Evolutionary conservation across 2,888 invertebrate species (phyloP).

Genomic region (Invenusta paracnida): DNA sequence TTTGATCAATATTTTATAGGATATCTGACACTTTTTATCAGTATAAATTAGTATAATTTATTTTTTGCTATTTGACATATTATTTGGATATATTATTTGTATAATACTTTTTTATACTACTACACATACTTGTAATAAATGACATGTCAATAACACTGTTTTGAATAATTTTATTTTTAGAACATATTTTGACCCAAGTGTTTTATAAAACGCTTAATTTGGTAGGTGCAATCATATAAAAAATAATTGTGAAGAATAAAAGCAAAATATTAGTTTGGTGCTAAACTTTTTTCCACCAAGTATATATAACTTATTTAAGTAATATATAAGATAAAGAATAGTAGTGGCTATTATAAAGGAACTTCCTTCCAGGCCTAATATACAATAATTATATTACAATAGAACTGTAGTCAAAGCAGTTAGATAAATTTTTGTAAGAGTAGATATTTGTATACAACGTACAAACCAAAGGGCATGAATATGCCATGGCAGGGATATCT

Average conservation of each 20-base stretch:
- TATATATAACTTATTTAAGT: too few relatives aligned
- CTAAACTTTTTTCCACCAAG: conserved; percentile 13
- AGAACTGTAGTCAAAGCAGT: too few relatives aligned
- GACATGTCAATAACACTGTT: conserved; percentile 29
- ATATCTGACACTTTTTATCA: background rate
- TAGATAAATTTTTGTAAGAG: too few relatives aligned
- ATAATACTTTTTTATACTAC: conserved; percentile 5
- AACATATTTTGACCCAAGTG: background rate
- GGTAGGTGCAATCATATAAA: background rate
- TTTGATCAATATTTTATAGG: conserved; percentile 10
- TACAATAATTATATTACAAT: too few relatives aligned
- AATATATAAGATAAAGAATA: too few relatives aligned
- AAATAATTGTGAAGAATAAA: conserved; percentile 13
- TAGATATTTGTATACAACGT: too few relatives aligned
- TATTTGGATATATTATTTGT: background rate
- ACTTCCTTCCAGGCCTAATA: too few relatives aligned
- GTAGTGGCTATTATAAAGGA: too few relatives aligned
- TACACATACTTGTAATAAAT: conserved; percentile 17
- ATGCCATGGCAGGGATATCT: too few relatives aligned
- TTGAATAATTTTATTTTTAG: conserved; percentile 19
- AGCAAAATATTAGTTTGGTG: conserved; percentile 23
- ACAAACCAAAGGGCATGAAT: too few relatives aligned
- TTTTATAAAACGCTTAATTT: background rate
- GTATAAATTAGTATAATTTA: conserved; percentile 13
- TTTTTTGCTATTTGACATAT: conserved; percentile 29